Evolutionary conservation across 2,113 vertebrate species (phyloP).

Genomic region (Eublepharis macularius): DNA sequence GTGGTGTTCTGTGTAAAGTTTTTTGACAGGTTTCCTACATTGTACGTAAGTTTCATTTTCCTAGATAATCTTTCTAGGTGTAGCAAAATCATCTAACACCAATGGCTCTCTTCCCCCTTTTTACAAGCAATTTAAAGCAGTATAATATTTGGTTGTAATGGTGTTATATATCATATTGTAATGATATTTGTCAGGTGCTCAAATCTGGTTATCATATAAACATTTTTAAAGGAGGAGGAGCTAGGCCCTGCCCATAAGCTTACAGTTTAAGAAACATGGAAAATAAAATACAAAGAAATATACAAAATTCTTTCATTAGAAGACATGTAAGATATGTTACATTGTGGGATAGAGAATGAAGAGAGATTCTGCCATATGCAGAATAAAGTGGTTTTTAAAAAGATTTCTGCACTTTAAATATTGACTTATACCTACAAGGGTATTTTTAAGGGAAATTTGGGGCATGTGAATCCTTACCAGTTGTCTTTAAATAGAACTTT

Average conservation of each 20-base stretch:
- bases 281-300: neutral
- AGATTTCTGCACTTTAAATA: neutral
- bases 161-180: neutral
- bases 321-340: neutral
- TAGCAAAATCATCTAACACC: neutral
- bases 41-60: neutral
- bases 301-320: neutral
- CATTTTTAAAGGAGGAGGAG: neutral
- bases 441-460: neutral
- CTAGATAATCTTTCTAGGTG: neutral
- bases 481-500: conserved; percentile 54
- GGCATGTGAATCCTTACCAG: neutral
- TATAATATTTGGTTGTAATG: neutral
- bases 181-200: neutral
- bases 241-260: neutral
- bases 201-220: neutral
- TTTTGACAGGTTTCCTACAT: neutral
- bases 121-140: neutral
- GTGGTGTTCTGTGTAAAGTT: neutral
- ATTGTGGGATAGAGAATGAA: neutral
- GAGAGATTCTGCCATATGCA: neutral
- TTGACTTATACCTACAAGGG: neutral
- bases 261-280: neutral
- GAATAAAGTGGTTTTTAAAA: neutral
- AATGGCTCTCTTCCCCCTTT: neutral